Evolutionary conservation across 2,113 vertebrate genomes (phyloP).

Genomic region (Castor canadensis): DNA sequence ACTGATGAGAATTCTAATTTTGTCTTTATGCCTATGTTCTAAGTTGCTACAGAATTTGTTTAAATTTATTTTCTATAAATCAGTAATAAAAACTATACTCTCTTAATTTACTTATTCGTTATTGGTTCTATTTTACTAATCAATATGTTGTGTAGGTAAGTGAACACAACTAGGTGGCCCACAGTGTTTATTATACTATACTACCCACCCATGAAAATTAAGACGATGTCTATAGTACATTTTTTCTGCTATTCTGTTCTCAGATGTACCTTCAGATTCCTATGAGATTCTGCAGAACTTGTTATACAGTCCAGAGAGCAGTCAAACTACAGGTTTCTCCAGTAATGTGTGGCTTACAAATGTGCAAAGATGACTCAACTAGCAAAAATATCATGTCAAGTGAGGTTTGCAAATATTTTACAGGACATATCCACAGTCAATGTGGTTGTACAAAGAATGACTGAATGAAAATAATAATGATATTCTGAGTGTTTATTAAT

Average conservation of each 20-base stretch:
- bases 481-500: not conserved
- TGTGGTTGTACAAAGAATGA: not conserved
- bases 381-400: not conserved
- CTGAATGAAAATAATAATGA: not conserved
- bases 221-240: not conserved
- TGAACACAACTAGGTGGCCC: not conserved
- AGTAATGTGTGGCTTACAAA: not conserved
- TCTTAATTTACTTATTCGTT: not conserved
- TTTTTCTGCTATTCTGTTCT: not conserved
- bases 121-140: not conserved
- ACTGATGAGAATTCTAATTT: constrained; percentile 23
- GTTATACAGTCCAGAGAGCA: not conserved
- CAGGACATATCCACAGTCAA: not conserved
- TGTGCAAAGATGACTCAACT: not conserved
- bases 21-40: not conserved
- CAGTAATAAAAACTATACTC: not conserved
- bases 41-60: constrained; percentile 47
- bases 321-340: not conserved
- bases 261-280: not conserved
- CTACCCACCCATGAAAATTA: not conserved
- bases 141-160: not conserved
- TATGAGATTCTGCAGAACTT: not conserved
- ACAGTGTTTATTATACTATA: not conserved
- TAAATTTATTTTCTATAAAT: constrained; percentile 44
- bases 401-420: not conserved